phyloP scores from a whole-genome alignment of 2,797 vertebrate genomes.

The Momotus momota region DNA sequence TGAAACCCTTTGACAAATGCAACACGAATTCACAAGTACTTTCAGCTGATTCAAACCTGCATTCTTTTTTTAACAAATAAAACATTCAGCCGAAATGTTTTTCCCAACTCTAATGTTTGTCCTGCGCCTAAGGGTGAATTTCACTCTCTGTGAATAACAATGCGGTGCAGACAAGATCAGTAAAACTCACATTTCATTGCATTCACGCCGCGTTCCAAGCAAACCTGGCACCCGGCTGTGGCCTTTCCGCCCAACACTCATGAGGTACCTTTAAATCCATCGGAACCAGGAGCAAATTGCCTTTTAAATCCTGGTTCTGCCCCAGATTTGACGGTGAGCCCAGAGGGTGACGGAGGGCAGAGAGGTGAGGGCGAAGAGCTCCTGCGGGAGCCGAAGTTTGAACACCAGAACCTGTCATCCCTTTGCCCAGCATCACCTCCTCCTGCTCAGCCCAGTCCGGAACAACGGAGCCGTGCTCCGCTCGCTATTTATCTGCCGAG shows the following conservation, averaged over 20 bases:
- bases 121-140: constrained; percentile 16
- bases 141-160: constrained; percentile 14
- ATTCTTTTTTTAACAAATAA: neutral
- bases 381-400: accelerated
- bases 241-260: neutral
- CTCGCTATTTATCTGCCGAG: neutral
- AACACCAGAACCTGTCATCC: neutral
- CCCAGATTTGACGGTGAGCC: neutral
- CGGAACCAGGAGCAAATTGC: neutral
- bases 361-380: accelerated
- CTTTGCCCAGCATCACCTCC: neutral
- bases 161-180: constrained; percentile 18
- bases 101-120: neutral
- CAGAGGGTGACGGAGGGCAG: accelerated
- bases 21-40: neutral
- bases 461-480: neutral
- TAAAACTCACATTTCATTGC: constrained; percentile 21
- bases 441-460: neutral
- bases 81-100: neutral
- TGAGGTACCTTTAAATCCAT: neutral
- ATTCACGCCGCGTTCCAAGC: neutral
- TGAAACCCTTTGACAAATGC: neutral
- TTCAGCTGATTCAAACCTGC: neutral
- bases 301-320: neutral
- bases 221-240: neutral